Base-by-base conservation (phyloP, 2,113 vertebrate species). In the Cavia porcellus region DNA sequence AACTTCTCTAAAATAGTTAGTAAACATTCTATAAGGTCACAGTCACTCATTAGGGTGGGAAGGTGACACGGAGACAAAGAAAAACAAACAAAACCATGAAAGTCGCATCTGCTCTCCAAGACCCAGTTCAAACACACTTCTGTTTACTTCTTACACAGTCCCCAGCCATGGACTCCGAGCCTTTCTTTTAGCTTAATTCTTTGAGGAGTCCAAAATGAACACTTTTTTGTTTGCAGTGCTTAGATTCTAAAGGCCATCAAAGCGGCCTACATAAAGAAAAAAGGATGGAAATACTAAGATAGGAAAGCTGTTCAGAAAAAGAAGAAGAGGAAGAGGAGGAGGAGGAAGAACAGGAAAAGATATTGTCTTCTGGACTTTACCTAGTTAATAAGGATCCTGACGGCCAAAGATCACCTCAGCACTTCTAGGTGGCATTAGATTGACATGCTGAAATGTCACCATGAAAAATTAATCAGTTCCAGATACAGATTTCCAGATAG, bases 391-490 rank as follows among this genome's bases (percentile, higher is more conserved):
- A 72, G 59, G 50, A 38, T 83, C 64, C 38, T 42, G 2, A 66
- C 61, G 59, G 93, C 62, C 94, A 70, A 74, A 84, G 92, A 38
- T 89, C 55, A 68, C 75, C 62, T 79, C 32, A 30, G 13, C 30
- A 55, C 88, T 85, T 59, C 52, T 38, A n/a, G 72, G 42, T 89
- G 81, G 52, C 75, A 66, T 94, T 77, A 74, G 88, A 92, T 12
- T 72, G 94, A 32, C 92, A 24, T 32, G 75, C 77, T 74, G 22
- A 96, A 96, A 97, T 97, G 96, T 96, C 96, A 94, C 85, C 42
- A 6, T 80, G 88, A 95, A 95, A 95, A 96, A 94, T 74, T 81
- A 92, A 92, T 90, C 96, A 77, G 70, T 32, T 72, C 82, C 45
- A 61, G 70, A 7, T n/a, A 42, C 70, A 68, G 72, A 90, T 74